These are phyloP conservation scores for Resseliella maxima DNA, from an alignment of 2,888 invertebrate genomes.

Conservation along the genomic window DNA sequence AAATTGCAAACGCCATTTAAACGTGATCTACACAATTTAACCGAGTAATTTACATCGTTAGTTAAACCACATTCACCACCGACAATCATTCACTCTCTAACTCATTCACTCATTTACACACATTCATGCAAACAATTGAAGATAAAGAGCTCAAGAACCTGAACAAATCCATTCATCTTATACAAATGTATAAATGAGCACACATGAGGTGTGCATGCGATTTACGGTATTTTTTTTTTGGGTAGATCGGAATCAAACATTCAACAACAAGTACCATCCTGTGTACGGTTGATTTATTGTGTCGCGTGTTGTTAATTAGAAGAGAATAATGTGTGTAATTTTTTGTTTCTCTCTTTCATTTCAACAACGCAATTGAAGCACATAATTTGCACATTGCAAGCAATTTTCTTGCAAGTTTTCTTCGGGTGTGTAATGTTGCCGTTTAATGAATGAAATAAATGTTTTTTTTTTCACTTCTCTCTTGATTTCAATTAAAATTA, in stretches of 20 bases:
- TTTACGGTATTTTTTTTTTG: background rate
- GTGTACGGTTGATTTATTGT: slow-evolving; percentile 26
- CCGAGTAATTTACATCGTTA: slow-evolving; percentile 30
- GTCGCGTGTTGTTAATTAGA: slow-evolving; percentile 3
- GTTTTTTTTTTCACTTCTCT: no score
- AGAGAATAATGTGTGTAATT: no score
- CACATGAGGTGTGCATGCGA: background rate
- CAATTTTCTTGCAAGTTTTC: background rate
- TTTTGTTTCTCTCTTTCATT: no score
- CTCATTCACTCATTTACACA: no score
- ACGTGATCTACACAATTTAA: slow-evolving; percentile 41
- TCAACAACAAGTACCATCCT: slow-evolving; percentile 26
- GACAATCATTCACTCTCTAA: no score
- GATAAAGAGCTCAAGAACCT: background rate
- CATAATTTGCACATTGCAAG: background rate
- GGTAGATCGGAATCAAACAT: background rate
- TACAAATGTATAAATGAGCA: background rate
- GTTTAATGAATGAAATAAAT: background rate
- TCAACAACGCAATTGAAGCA: background rate
- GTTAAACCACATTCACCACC: background rate
- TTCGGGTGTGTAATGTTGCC: no score
- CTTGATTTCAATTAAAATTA: no score
- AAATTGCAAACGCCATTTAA: slow-evolving; percentile 31
- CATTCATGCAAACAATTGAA: background rate
- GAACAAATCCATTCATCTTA: background rate